Conservation (phyloP, 2,888 invertebrate genomes). For the Drosophila percnosoma region DNA sequence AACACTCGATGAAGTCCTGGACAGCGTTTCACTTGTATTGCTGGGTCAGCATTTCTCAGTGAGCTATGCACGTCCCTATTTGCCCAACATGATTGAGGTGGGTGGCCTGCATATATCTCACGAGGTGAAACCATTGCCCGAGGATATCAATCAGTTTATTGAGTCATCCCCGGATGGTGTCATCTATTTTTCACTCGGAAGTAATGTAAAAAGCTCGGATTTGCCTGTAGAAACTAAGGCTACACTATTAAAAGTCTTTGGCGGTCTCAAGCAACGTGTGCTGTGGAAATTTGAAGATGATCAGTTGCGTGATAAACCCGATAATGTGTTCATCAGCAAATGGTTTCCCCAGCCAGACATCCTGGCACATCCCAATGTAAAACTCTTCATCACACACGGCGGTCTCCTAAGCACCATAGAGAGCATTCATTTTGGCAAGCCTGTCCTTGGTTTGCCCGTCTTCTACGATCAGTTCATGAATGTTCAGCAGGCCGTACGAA, state of each 20-base stretch:
- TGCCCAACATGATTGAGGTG: constrained; percentile 83
- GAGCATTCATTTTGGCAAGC: constrained; percentile 84
- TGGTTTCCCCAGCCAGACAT: constrained; percentile 84
- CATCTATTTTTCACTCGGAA: constrained; percentile 85
- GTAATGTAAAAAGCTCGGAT: constrained; percentile 78
- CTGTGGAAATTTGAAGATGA: constrained; percentile 85
- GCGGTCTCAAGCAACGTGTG: constrained; percentile 69
- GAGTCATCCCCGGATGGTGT: constrained; percentile 84
- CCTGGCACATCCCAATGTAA: constrained; percentile 85
- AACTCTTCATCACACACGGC: constrained; percentile 86
- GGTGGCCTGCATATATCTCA: constrained; percentile 82
- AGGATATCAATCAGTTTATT: constrained; percentile 81
- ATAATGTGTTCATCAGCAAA: constrained; percentile 79
- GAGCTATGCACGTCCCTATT: constrained; percentile 76
- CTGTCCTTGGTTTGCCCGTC: constrained; percentile 84
- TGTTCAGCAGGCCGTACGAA: constrained; percentile 68
- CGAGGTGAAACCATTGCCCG: constrained; percentile 69
- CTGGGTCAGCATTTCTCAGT: constrained; percentile 81
- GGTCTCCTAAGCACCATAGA: constrained; percentile 86
- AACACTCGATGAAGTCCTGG: constrained; percentile 59
- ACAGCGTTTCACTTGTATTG: constrained; percentile 78
- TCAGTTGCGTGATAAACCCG: constrained; percentile 72
- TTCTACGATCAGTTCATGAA: constrained; percentile 83
- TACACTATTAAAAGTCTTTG: constrained; percentile 57
- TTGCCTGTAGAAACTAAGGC: constrained; percentile 66